A percentile compares a stretch with the other conserved stretches of the same genome.
These are phyloP conservation scores for Peromyscus melanophrys DNA, from an alignment of 2,797 vertebrate species.

Conservation along the genomic window DNA sequence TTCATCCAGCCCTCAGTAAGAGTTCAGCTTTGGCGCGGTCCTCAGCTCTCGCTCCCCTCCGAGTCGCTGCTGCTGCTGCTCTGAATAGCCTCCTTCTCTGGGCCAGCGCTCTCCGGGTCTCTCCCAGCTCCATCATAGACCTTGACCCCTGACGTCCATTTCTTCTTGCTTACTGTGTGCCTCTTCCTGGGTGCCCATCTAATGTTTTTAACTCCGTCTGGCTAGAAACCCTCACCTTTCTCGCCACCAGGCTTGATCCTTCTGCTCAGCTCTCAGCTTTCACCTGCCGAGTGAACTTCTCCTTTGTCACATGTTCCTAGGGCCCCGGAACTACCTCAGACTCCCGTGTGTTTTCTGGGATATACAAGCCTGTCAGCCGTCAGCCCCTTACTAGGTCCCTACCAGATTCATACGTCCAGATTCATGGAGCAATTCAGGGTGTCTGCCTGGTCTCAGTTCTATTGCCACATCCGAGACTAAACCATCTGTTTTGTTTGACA, in stretches of 20 bases:
- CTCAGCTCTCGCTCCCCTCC: neutral
- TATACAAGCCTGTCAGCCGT: neutral
- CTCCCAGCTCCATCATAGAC: neutral
- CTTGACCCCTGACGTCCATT: neutral
- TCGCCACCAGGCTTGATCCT: too few species aligned
- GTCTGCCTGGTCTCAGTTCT: neutral
- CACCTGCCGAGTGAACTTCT: neutral
- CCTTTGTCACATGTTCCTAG: too few species aligned
- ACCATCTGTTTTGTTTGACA: neutral
- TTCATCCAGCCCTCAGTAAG: neutral
- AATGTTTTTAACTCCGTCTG: neutral
- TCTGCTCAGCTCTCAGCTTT: neutral
- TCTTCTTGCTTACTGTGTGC: neutral
- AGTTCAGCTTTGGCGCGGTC: constrained; percentile 3
- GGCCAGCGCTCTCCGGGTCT: neutral
- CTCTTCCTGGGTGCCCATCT: neutral
- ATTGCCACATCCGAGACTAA: neutral
- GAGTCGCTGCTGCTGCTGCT: neutral
- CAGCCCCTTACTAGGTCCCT: too few species aligned
- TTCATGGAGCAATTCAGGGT: neutral
- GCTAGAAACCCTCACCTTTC: neutral
- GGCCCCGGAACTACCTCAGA: neutral
- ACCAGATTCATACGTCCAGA: neutral
- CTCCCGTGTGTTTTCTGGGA: neutral
- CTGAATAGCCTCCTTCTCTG: neutral